Conservation (phyloP, 2,888 invertebrate species). For the Chorisops tibialis region DNA sequence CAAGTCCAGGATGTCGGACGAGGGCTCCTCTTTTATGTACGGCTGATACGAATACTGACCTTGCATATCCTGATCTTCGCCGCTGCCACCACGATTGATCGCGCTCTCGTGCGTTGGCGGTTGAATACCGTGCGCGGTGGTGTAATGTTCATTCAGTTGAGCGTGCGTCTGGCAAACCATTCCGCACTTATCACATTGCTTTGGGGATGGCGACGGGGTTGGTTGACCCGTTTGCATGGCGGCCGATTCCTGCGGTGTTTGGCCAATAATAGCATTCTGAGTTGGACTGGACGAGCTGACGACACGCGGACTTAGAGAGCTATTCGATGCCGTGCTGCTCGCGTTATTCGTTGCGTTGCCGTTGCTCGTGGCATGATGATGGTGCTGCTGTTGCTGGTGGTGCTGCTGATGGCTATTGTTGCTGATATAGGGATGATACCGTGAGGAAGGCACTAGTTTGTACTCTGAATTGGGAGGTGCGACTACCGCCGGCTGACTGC, state of each 20-base stretch:
- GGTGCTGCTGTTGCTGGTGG: conserved; percentile 19
- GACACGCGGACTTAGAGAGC: conserved; percentile 49
- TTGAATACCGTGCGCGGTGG: conserved; percentile 59
- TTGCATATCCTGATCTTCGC: conserved; percentile 33
- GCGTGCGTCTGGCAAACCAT: conserved; percentile 72
- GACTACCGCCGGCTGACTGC: conserved; percentile 3
- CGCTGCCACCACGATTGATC: conserved; percentile 24
- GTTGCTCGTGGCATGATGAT: conserved; percentile 27
- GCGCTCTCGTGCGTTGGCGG: conserved; percentile 16
- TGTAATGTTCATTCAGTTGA: conserved; percentile 71
- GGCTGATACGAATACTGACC: conserved; percentile 51
- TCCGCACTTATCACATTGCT: conserved; percentile 83
- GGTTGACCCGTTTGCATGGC: conserved; percentile 41
- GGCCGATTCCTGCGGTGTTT: conserved; percentile 38
- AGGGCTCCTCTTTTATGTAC: conserved; percentile 60
- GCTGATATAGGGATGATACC: conserved; percentile 36
- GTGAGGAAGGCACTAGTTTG: conserved; percentile 38
- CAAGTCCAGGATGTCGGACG: conserved; percentile 72
- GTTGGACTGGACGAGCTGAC: conserved; percentile 52
- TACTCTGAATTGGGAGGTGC: conserved; percentile 36
- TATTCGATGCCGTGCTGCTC: conserved; percentile 38
- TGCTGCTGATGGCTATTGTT: conserved; percentile 22
- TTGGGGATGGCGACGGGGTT: conserved; percentile 59
- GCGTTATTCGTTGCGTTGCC: conserved; percentile 28
- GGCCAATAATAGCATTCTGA: conserved; percentile 43